Evolutionary conservation across 2,797 vertebrate genomes (phyloP).

Genomic region (Buphagus erythrorhynchus): DNA sequence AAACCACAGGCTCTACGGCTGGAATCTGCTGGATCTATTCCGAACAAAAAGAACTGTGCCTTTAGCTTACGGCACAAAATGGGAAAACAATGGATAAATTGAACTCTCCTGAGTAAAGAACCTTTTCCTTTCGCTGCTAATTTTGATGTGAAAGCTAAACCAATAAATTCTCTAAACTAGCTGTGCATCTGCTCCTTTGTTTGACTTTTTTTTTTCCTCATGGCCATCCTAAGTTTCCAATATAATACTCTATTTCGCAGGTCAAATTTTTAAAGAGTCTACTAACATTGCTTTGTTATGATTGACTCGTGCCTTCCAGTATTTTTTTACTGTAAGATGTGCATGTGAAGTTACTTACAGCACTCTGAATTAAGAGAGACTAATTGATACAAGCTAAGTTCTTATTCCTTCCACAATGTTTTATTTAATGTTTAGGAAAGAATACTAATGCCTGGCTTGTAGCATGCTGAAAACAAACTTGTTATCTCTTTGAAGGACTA

Average conservation of each 20-base stretch:
- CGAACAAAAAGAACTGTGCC: background rate
- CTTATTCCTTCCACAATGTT: background rate
- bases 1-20: slow-evolving; percentile 65
- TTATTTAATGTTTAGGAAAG: background rate
- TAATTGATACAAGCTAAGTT: background rate
- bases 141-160: slow-evolving; percentile 58
- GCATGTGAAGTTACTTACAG: background rate
- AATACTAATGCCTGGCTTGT: background rate
- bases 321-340: background rate
- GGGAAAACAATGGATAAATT: slow-evolving; percentile 51
- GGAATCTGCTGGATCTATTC: slow-evolving; percentile 59
- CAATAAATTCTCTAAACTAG: slow-evolving; percentile 31
- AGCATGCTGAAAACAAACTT: background rate
- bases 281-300: background rate
- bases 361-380: background rate
- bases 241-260: background rate
- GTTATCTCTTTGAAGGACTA: background rate
- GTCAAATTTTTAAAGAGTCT: background rate
- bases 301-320: background rate
- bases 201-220: background rate
- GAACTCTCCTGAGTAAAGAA: slow-evolving; percentile 22
- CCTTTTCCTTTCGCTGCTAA: slow-evolving; percentile 37
- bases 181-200: slow-evolving; percentile 36
- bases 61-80: background rate
- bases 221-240: background rate